Percentiles rank a stretch among this genome's conserved stretches.
Evolutionary conservation across 2,888 invertebrate genomes (phyloP).

Genomic region (Drosophila yooni): DNA sequence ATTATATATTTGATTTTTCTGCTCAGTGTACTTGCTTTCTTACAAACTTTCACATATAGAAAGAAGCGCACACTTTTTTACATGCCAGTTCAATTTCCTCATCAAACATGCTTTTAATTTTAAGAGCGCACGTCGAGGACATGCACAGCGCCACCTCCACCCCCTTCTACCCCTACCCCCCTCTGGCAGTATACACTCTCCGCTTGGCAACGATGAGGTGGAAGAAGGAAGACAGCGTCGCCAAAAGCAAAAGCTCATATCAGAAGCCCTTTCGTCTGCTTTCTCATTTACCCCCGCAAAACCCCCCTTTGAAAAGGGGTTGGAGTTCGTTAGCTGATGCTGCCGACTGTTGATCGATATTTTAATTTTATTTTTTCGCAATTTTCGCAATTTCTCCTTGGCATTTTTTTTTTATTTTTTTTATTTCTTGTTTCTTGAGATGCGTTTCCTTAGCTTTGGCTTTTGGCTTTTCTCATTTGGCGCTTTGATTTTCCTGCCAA

Average conservation of each 20-base stretch:
- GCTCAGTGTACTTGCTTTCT: constrained; percentile 3
- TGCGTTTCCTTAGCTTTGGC: constrained; percentile 78
- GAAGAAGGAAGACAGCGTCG: constrained; percentile 26
- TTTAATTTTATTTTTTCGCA: constrained; percentile 82
- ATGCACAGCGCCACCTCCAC: constrained; percentile 39
- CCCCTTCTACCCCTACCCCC: not conserved
- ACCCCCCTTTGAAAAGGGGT: constrained; percentile 72
- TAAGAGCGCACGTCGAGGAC: constrained; percentile 69
- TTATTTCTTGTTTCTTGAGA: constrained; percentile 45
- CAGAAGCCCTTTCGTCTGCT: constrained; percentile 65
- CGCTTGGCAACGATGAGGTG: constrained; percentile 23
- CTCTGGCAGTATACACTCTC: not conserved
- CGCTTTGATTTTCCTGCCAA: constrained; percentile 75
- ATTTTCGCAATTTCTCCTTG: constrained; percentile 47
- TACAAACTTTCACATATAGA: constrained; percentile 13
- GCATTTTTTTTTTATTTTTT: constrained; percentile 16
- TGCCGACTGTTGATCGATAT: constrained; percentile 82
- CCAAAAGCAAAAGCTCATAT: constrained; percentile 62
- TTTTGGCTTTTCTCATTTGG: constrained; percentile 69
- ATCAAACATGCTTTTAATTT: constrained; percentile 80
- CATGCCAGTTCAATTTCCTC: constrained; percentile 78
- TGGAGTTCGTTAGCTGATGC: constrained; percentile 80
- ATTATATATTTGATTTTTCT: not conserved
- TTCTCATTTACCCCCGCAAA: constrained; percentile 56
- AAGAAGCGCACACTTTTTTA: constrained; percentile 23